Base-by-base conservation (phyloP, 2,797 vertebrate genomes). In the Peromyscus nudipes region DNA sequence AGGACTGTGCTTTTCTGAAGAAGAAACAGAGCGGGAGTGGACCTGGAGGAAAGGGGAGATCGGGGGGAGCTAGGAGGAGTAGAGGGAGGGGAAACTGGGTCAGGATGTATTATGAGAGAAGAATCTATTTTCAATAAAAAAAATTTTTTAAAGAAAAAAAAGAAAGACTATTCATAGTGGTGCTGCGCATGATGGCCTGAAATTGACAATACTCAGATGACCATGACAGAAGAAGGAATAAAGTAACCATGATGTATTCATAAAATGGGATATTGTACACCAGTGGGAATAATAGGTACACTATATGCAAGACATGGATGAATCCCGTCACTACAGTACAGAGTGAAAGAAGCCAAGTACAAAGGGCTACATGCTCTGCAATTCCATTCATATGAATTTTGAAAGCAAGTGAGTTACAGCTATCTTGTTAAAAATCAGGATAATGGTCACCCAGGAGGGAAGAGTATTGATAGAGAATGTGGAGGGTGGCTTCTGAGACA, bases 281-380 rank as follows among this genome's bases (percentile, higher is more conserved):
- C 69, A 88, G 0, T 69, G 65, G 93, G 90, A 94, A 97, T 55
- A 95, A 81, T 76, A 92, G 79, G 29, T 62, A 27, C 21, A 34
- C 49, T 21, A 11, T 31, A 1, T 49, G 34, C 17, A 34, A 2
- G 4, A 37, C 27, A 62, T n/a, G 65, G 75, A 64, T 60, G 69
- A 86, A 93, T 71, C 46, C 60, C n/a, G 43, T 69, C 65, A 21
- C 77, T 9, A 2, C n/a, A 75, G 52, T 52, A 65, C 2, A 88
- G 40, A 87, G 19, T 94, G 90, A 97, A 90, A 96, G 82, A 88
- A 94, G 43, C 37, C 21, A 91, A 83, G 57, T n/a, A 94, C 40
- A 93, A 84, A 97, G 19, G 25, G 34, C 29, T 57, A n/a, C 10
- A 88, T 9, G 55, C 81, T 79, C 31, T 79, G 9, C 96, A 83